phyloP scores from a whole-genome alignment of 2,797 vertebrate species.

The Fistularia commersonii region DNA sequence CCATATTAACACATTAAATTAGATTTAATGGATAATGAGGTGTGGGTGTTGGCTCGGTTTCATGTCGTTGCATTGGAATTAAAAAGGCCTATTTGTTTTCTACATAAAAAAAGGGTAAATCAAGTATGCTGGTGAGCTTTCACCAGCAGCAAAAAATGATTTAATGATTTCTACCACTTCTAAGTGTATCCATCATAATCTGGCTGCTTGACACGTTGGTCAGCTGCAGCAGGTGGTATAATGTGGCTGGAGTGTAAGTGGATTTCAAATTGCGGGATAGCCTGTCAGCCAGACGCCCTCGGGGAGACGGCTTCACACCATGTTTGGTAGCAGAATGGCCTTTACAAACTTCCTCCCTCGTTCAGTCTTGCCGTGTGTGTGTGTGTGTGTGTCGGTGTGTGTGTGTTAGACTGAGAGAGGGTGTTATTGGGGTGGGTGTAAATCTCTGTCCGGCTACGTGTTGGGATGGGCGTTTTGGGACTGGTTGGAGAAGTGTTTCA shows the following conservation, averaged over 20 bases:
- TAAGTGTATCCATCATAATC: constrained; percentile 64
- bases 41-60: too few species aligned
- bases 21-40: too few species aligned
- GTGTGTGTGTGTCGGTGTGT: constrained; percentile 11
- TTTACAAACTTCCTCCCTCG: constrained; percentile 49
- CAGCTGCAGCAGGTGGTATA: constrained; percentile 68
- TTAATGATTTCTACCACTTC: constrained; percentile 55
- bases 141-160: constrained; percentile 35
- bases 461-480: constrained; percentile 71
- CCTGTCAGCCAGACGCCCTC: constrained; percentile 64
- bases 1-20: too few species aligned
- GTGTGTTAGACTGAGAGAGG: constrained; percentile 31
- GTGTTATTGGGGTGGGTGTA: constrained; percentile 61
- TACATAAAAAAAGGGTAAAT: constrained; percentile 5
- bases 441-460: constrained; percentile 68
- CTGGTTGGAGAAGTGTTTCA: constrained; percentile 67
- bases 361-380: constrained; percentile 1
- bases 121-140: not conserved
- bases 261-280: constrained; percentile 71
- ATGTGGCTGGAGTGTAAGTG: constrained; percentile 70
- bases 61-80: too few species aligned
- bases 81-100: too few species aligned
- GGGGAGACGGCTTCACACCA: constrained; percentile 57
- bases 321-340: constrained; percentile 59
- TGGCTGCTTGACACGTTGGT: constrained; percentile 52